phyloP scores from a whole-genome alignment of 1,140 invertebrate genomes.

The Scaptodrosophila lebanonensis region DNA sequence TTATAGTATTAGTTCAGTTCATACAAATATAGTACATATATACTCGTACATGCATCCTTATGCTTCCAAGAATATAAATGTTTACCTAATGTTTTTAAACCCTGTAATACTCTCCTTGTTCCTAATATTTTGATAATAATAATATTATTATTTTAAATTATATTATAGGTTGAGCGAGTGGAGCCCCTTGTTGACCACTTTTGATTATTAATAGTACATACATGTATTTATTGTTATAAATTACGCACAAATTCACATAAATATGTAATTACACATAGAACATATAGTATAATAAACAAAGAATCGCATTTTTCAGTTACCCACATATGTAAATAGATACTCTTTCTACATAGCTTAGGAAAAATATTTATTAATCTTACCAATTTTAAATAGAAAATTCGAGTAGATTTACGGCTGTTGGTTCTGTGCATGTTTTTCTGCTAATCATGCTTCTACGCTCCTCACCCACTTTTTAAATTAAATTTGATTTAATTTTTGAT shows the following conservation, averaged over 20 bases:
- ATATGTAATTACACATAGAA: conserved; percentile 37
- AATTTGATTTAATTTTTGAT: conserved; percentile 77
- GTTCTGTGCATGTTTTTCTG: conserved; percentile 53
- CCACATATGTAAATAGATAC: conserved; percentile 39
- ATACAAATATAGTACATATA: conserved; percentile 8
- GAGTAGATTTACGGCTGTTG: conserved; percentile 28
- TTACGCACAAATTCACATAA: conserved; percentile 21
- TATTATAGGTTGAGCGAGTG: too few relatives aligned
- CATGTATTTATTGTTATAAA: too few relatives aligned
- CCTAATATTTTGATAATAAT: too few relatives aligned
- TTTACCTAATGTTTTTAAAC: conserved; percentile 35
- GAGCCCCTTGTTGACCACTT: too few relatives aligned
- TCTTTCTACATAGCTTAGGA: conserved; percentile 37
- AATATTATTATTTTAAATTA: too few relatives aligned
- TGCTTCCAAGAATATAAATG: conserved; percentile 3
- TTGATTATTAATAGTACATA: too few relatives aligned
- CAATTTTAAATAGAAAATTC: conserved; percentile 41
- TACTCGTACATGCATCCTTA: too few relatives aligned
- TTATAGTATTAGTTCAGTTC: conserved; percentile 13
- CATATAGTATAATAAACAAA: conserved; percentile 10
- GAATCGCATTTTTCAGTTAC: too few relatives aligned
- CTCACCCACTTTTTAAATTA: conserved; percentile 57
- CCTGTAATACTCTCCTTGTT: conserved; percentile 40
- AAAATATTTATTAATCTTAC: conserved; percentile 30
- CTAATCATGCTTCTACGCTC: conserved; percentile 54